These are phyloP conservation scores for Mormyrus iriodes DNA, from an alignment of 2,113 vertebrate genomes.

Conservation along the genomic window DNA sequence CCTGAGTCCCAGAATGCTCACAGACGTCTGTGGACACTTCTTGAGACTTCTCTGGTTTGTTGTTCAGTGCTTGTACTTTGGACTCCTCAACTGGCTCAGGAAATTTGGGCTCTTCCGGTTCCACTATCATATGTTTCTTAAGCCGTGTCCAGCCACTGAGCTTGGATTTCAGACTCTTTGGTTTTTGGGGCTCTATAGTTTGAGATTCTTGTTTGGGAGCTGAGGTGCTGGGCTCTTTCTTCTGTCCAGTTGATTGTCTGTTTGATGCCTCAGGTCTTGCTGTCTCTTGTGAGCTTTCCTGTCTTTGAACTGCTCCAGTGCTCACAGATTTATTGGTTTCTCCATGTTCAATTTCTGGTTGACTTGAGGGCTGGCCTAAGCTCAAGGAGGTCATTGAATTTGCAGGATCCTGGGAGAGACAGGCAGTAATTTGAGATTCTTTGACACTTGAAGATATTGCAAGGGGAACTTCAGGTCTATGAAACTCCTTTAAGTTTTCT, in stretches of 20 bases:
- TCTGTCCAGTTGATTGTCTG: slow-evolving; percentile 28
- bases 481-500: slow-evolving; percentile 30
- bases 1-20: slow-evolving; percentile 24
- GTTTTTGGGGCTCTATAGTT: slow-evolving; percentile 44
- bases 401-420: slow-evolving; percentile 20
- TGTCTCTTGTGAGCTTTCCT: slow-evolving; percentile 1
- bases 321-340: slow-evolving; percentile 32
- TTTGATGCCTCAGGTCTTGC: background rate
- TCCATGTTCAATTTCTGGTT: slow-evolving; percentile 23
- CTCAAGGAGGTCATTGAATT: background rate
- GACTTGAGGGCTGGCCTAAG: slow-evolving; percentile 21
- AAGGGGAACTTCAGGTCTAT: slow-evolving; percentile 19
- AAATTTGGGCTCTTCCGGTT: slow-evolving; percentile 59
- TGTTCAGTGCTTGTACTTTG: slow-evolving; percentile 33
- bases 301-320: slow-evolving; percentile 23
- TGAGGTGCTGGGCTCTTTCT: slow-evolving; percentile 22
- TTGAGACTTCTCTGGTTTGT: slow-evolving; percentile 15
- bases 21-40: slow-evolving; percentile 17
- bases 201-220: slow-evolving; percentile 40
- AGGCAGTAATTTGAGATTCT: slow-evolving; percentile 13
- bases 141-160: slow-evolving; percentile 80
- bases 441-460: slow-evolving; percentile 20
- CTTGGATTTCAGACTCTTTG: slow-evolving; percentile 53
- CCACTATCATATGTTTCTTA: slow-evolving; percentile 80
- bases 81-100: slow-evolving; percentile 44